A percentile compares a stretch with the other conserved stretches of the same genome.
Evolutionary conservation across 2,888 invertebrate genomes (phyloP).

Genomic region (Orthonevra nobilis): DNA sequence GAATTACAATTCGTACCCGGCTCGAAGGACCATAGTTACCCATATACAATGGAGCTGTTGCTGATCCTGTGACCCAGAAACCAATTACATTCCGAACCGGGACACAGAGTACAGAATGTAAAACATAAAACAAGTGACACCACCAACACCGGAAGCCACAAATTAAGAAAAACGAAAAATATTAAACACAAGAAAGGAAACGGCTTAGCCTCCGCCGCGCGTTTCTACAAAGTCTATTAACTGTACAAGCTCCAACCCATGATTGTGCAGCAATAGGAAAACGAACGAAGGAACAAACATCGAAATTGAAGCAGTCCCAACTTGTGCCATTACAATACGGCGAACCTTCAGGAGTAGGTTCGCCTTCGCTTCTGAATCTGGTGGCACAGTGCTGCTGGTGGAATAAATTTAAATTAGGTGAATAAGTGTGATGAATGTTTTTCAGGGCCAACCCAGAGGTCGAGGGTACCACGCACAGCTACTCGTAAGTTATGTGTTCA

Average conservation of each 20-base stretch:
- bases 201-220: conserved; percentile 2
- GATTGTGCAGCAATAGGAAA: not conserved
- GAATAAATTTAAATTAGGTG: conserved; percentile 65
- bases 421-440: conserved; percentile 54
- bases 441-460: conserved; percentile 42
- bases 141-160: conserved; percentile 18
- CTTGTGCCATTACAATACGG: not conserved
- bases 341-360: conserved; percentile 5
- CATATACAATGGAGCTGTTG: not conserved
- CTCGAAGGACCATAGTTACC: conserved; percentile 6
- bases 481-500: not conserved
- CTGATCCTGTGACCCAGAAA: conserved; percentile 24
- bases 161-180: not conserved
- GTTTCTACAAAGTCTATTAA: conserved; percentile 33
- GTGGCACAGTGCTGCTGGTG: conserved; percentile 43
- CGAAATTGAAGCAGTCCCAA: conserved; percentile 12
- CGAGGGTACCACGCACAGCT: not conserved
- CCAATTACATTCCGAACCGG: conserved; percentile 25
- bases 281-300: not conserved
- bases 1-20: conserved; percentile 40
- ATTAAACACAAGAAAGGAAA: not conserved
- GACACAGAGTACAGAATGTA: conserved; percentile 27
- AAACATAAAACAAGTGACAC: conserved; percentile 36
- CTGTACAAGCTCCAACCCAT: conserved; percentile 23
- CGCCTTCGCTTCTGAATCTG: conserved; percentile 11